phyloP scores from a whole-genome alignment of 30 jellyfish, hydroid and myxozoan species.

The Aurelia sp. region DNA sequence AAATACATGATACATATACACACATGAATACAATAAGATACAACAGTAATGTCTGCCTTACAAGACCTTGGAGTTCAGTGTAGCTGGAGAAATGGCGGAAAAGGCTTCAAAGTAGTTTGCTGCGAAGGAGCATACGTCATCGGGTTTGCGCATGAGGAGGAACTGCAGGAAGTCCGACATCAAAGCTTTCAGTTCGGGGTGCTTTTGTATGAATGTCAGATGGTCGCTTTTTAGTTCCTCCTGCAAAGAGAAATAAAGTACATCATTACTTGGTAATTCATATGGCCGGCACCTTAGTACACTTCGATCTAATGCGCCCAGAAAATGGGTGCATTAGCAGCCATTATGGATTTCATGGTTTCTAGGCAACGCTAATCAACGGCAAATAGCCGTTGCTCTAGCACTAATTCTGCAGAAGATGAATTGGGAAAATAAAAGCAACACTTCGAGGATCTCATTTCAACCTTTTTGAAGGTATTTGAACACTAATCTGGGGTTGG shows the following conservation, averaged over 20 bases:
- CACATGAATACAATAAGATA: neutral
- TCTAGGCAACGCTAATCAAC: no score
- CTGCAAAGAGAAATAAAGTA: conserved; percentile 29
- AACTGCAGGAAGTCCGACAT: conserved; percentile 96
- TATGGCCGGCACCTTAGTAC: neutral
- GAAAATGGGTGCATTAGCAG: no score
- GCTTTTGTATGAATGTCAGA: conserved; percentile 79
- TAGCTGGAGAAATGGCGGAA: conserved; percentile 52
- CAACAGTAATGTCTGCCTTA: neutral
- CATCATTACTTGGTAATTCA: neutral
- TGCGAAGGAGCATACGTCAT: conserved; percentile 95
- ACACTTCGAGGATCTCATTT: no score
- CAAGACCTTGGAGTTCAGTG: conserved; percentile 11
- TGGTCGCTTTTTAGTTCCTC: conserved; percentile 89
- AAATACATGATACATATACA: conserved; percentile 36
- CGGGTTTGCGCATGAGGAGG: conserved; percentile 95
- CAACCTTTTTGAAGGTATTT: no score
- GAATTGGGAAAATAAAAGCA: no score
- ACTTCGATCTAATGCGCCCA: no score
- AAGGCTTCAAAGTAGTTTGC: conserved; percentile 90
- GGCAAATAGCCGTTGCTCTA: no score
- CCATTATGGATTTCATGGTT: no score
- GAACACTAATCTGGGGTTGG: no score
- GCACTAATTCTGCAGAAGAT: no score
- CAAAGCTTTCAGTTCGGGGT: conserved; percentile 95